Evolutionary conservation across 2,113 vertebrate genomes (phyloP), one percentile per base, ranked within the genome.

Genomic region (Gopherus flavomarginatus): DNA sequence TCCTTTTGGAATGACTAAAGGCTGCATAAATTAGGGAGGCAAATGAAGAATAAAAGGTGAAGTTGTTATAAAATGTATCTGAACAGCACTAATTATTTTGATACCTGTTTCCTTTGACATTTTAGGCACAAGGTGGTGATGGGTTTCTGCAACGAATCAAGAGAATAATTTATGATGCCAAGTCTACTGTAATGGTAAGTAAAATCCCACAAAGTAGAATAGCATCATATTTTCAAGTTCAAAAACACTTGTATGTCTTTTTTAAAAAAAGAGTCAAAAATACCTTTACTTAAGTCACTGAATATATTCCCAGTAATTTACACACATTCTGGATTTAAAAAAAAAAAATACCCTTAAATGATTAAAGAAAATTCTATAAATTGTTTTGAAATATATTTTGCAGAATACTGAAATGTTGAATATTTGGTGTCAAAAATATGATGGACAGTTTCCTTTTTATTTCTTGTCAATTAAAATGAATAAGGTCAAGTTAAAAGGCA

Each of bases 41-140:
- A n/a, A 59, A 56, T 84, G 49, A 57, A 85, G 65, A 9, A 38
- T 49, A 96, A 94, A 97, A 88, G 92, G 17, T 72, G 93, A 97
- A 94, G 92, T 96, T 96, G 96, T 88, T 93, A 38, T 72, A 93
- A 91, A 95, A 97, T 88, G 54, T 96, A 97, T 92, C 59, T 97
- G 89, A 95, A 94, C 94, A 95, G 5, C 94, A 53, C 94, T 96
- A 91, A 75, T 94, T 95, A 94, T 97, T 97, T 95, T 97, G 94
- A 94, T 53, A 91, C 85, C 13, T 91, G 57, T 94, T 97, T 95
- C 75, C 72, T 7, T 95, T 96, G 95, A 94, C 89, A 96, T 98
- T 98, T 93, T 98, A 99, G 99, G 99, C 99, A n/a, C 98, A 99
- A 47, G 99, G 99, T 97, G 99, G 99, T 85, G 99, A 99, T 90